phyloP scores from a whole-genome alignment of 2,113 vertebrate genomes.

The Ictalurus punctatus region DNA sequence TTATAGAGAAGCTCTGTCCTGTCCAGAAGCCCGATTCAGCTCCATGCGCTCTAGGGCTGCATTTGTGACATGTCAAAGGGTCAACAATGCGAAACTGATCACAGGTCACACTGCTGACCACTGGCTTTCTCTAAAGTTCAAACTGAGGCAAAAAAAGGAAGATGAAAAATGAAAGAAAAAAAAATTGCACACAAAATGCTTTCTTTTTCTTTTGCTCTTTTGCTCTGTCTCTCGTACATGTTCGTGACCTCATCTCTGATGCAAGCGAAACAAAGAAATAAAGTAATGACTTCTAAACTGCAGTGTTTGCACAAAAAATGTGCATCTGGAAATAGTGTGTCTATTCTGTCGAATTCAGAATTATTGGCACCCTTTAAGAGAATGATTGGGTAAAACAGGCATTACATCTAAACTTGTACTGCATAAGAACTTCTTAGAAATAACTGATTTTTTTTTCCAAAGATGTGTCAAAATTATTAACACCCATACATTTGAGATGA shows the following conservation, averaged over 20 bases:
- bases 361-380: not conserved
- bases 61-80: slow-evolving; percentile 31
- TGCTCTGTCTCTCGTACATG: not conserved
- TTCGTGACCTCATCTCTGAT: not conserved
- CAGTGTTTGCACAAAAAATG: not conserved
- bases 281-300: not conserved
- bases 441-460: not conserved
- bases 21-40: not conserved
- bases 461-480: not conserved
- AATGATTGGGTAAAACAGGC: not conserved
- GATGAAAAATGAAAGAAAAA: not conserved
- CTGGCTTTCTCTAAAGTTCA: slow-evolving; percentile 6
- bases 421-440: not conserved
- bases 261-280: not conserved
- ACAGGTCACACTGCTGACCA: slow-evolving; percentile 21
- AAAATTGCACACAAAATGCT: slow-evolving; percentile 8
- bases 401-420: not conserved
- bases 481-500: not conserved
- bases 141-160: slow-evolving; percentile 17
- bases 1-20: slow-evolving; percentile 21
- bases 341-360: not conserved
- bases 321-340: not conserved
- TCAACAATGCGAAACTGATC: slow-evolving; percentile 22
- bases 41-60: slow-evolving; percentile 5
- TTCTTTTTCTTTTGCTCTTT: not conserved